Conservation (phyloP, 2,888 invertebrate species). For the Microplitis deprimator region DNA sequence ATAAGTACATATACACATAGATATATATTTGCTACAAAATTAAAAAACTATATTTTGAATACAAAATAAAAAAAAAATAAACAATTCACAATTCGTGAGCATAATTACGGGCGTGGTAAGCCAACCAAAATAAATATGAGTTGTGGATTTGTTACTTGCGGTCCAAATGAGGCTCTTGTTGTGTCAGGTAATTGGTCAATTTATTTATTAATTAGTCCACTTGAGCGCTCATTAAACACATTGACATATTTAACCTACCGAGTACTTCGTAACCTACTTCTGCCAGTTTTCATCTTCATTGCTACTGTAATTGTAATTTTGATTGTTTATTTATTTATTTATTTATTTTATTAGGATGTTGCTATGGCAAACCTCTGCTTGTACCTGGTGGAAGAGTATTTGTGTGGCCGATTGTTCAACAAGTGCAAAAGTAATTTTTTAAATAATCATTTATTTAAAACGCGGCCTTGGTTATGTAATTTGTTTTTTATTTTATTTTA, state of each 20-base stretch:
- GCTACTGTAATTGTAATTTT: neutral
- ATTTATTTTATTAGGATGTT: conserved; percentile 82
- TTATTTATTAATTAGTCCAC: neutral
- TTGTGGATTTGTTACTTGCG: conserved; percentile 95
- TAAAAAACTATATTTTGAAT: neutral
- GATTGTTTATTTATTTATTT: conserved; percentile 27
- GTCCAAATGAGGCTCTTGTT: conserved; percentile 94
- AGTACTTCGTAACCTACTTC: neutral
- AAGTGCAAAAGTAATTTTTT: conserved; percentile 80
- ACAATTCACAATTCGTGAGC: conserved; percentile 30
- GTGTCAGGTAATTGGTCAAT: conserved; percentile 83
- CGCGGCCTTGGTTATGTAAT: neutral
- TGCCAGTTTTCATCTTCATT: neutral
- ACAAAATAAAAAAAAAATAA: neutral
- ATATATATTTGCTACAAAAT: neutral
- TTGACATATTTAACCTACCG: neutral
- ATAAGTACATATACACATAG: neutral
- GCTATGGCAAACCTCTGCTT: conserved; percentile 91
- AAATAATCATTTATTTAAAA: neutral
- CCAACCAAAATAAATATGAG: conserved; percentile 72
- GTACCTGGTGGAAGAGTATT: conserved; percentile 97
- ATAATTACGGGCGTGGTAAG: conserved; percentile 30
- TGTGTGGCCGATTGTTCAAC: conserved; percentile 94
- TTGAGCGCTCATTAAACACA: neutral
- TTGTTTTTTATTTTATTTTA: conserved; percentile 51